A percentile compares a stretch with the other conserved stretches of the same genome.
These are phyloP conservation scores for Aleiodes alternator DNA, from an alignment of 2,888 invertebrate species.

Conservation along the genomic window DNA sequence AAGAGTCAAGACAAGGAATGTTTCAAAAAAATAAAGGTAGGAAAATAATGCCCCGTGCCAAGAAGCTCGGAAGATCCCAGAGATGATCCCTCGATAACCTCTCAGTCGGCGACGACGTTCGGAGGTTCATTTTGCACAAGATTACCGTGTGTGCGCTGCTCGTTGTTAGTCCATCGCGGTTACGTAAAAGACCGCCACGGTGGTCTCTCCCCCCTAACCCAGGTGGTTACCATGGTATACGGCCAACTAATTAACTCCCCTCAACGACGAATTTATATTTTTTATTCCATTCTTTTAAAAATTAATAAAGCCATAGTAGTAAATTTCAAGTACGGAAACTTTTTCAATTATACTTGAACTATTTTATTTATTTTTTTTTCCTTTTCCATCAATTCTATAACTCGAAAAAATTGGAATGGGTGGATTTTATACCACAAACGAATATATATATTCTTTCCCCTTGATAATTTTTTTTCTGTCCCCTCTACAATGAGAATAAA, in stretches of 20 bases:
- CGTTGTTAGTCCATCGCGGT: constrained; percentile 48
- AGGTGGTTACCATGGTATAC: constrained; percentile 55
- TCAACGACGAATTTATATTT: constrained; percentile 58
- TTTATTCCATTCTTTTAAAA: constrained; percentile 59
- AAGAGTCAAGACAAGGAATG: neutral
- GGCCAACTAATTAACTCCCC: constrained; percentile 62
- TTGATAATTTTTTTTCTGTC: constrained; percentile 31
- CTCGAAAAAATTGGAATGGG: too few species aligned
- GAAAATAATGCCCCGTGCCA: constrained; percentile 31
- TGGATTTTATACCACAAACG: constrained; percentile 18
- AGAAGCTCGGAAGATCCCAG: constrained; percentile 29
- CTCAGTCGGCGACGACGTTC: constrained; percentile 34
- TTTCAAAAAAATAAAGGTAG: neutral
- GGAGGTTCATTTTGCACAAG: constrained; percentile 36
- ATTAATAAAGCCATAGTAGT: constrained; percentile 58
- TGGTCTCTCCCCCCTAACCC: constrained; percentile 58
- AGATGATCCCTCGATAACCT: constrained; percentile 36
- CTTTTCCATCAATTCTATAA: neutral
- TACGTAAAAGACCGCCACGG: constrained; percentile 54
- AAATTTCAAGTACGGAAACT: neutral
- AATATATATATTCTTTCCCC: constrained; percentile 42
- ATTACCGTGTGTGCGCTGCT: constrained; percentile 34
- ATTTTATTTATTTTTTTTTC: neutral
- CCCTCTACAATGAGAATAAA: constrained; percentile 73
- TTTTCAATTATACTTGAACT: constrained; percentile 16